phyloP scores from a whole-genome alignment of 2,113 vertebrate genomes.

The Paracanthobrama guichenoti region DNA sequence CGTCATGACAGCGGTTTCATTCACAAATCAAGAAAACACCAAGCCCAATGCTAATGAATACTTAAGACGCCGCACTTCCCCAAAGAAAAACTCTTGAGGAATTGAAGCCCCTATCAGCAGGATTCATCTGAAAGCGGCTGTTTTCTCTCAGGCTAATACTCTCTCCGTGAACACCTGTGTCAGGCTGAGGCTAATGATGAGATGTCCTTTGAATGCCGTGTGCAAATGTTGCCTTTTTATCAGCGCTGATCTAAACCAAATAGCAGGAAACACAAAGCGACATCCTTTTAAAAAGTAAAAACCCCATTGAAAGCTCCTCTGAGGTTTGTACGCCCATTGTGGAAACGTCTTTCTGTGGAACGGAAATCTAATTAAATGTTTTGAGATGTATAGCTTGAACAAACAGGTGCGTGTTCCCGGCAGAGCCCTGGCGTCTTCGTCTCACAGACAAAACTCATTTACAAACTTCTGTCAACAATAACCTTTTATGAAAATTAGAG shows the following conservation, averaged over 20 bases:
- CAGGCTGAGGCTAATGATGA: conserved; percentile 20
- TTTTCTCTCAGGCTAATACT: conserved; percentile 16
- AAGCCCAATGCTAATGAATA: conserved; percentile 5
- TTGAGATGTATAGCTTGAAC: not conserved
- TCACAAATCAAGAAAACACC: not conserved
- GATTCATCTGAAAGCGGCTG: not conserved
- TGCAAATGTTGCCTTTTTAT: conserved; percentile 30
- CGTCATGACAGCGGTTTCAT: not conserved
- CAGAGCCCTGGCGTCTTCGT: not conserved
- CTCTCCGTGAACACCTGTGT: conserved; percentile 15
- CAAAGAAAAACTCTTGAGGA: not conserved
- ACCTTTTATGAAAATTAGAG: conserved; percentile 48
- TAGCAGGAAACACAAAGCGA: not conserved
- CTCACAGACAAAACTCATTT: conserved; percentile 32
- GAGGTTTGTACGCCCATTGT: not conserved
- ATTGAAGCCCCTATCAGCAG: not conserved
- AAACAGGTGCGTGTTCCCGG: not conserved
- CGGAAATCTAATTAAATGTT: conserved; percentile 30
- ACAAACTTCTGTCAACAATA: conserved; percentile 38
- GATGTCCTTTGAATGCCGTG: conserved; percentile 4
- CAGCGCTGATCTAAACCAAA: conserved; percentile 14
- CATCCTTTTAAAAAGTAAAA: not conserved
- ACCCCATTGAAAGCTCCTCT: not conserved
- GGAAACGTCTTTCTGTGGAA: not conserved
- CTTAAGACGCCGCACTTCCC: not conserved